These are phyloP conservation scores for Cyprinus carpio DNA, from an alignment of 2,113 vertebrate genomes.

Conservation along the genomic window DNA sequence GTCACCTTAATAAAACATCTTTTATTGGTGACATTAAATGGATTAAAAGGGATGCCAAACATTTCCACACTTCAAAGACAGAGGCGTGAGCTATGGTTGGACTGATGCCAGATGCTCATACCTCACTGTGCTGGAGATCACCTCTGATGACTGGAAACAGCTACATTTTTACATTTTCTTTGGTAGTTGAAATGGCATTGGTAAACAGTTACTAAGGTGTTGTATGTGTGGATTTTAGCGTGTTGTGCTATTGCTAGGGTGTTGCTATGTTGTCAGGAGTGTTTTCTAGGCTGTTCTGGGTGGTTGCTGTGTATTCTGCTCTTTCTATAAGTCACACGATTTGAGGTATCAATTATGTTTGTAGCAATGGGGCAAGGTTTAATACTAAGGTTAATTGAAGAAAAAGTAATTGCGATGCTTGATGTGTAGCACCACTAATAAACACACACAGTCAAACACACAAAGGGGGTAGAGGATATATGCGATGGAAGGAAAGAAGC, in stretches of 20 bases:
- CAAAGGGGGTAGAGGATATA: slow-evolving; percentile 45
- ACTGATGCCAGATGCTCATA: slow-evolving; percentile 55
- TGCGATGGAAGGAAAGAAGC: slow-evolving; percentile 1
- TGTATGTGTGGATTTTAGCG: not conserved
- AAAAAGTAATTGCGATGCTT: slow-evolving; percentile 2
- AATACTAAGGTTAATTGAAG: not conserved
- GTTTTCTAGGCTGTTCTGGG: not conserved
- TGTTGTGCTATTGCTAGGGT: not conserved
- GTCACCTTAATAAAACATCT: slow-evolving; percentile 55
- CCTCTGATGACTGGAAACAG: not conserved
- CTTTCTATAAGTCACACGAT: not conserved
- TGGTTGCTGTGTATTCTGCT: not conserved
- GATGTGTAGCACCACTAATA: not conserved
- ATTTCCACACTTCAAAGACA: slow-evolving; percentile 40
- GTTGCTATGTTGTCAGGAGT: not conserved
- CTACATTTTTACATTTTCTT: not conserved
- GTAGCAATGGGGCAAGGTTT: not conserved
- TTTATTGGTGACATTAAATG: slow-evolving; percentile 58
- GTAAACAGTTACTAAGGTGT: not conserved
- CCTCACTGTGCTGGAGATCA: slow-evolving; percentile 58
- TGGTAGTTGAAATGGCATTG: too few relatives aligned
- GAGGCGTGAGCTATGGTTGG: slow-evolving; percentile 38
- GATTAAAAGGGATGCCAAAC: slow-evolving; percentile 50
- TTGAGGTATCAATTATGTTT: not conserved
- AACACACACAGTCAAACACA: slow-evolving; percentile 31